Evolutionary conservation across 2,888 invertebrate genomes (phyloP).

Genomic region (Amaurobius ferox): DNA sequence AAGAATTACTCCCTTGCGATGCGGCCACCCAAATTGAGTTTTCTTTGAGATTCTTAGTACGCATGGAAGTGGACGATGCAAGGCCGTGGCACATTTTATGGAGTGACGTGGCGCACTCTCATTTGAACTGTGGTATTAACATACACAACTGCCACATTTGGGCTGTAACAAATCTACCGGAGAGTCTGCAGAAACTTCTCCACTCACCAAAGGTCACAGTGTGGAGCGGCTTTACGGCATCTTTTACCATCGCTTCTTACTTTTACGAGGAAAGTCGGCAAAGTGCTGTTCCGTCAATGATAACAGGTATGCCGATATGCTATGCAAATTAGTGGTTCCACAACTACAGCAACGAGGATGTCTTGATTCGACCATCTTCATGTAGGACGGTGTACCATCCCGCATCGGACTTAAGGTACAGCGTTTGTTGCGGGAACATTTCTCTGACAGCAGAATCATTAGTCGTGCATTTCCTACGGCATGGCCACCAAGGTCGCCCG

Average conservation of each 20-base stretch:
- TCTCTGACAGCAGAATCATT: too few relatives aligned
- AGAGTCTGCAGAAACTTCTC: neutral
- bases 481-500: too few relatives aligned
- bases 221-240: neutral
- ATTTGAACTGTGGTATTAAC: neutral
- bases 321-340: neutral
- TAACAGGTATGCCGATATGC: neutral
- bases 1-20: neutral
- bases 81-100: neutral
- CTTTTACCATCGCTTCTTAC: neutral
- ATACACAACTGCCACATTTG: neutral
- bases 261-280: neutral
- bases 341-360: neutral
- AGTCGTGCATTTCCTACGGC: too few relatives aligned
- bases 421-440: too few relatives aligned
- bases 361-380: too few relatives aligned
- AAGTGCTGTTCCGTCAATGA: neutral
- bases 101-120: neutral
- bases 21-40: neutral
- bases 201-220: neutral
- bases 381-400: neutral
- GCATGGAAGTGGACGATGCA: neutral
- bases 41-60: neutral
- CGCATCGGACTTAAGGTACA: neutral
- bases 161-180: neutral